Conservation (phyloP, 53 echinoderm and acorn worm species). For the Henricia sp. region DNA sequence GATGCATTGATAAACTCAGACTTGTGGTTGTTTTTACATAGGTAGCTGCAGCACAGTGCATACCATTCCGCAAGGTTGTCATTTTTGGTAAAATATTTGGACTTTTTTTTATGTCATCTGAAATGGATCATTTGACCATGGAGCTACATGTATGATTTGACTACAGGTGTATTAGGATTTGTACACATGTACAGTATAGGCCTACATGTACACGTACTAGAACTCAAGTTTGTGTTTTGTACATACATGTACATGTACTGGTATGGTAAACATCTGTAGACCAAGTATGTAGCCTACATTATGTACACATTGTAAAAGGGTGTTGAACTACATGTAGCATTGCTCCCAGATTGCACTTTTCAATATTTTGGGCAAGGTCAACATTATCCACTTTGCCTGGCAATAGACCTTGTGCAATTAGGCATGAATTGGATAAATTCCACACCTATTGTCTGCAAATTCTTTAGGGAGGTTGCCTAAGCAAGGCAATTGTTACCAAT, state of each 20-base stretch:
- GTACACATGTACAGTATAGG: no score
- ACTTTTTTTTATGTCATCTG: no score
- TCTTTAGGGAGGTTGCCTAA: slow-evolving; percentile 27
- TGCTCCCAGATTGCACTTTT: not conserved
- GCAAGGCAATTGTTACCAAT: slow-evolving; percentile 8
- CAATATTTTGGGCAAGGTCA: not conserved
- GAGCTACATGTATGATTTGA: no score
- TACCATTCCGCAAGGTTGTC: no score
- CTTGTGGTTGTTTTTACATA: no score
- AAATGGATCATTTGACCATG: no score
- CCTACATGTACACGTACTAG: no score
- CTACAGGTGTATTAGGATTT: no score
- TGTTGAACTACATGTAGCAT: not conserved
- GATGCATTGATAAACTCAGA: no score
- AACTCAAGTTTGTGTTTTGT: no score
- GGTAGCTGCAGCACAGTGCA: no score
- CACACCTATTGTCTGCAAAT: slow-evolving; percentile 14
- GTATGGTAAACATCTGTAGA: not conserved
- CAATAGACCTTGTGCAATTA: not conserved
- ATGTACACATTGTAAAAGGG: not conserved
- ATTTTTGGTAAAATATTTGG: no score
- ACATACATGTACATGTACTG: slow-evolving; percentile 9
- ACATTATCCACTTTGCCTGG: not conserved
- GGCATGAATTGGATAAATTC: slow-evolving; percentile 14
- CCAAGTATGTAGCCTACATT: not conserved